Evolutionary conservation across 2,113 vertebrate genomes (phyloP).

Genomic region (Apus apus): DNA sequence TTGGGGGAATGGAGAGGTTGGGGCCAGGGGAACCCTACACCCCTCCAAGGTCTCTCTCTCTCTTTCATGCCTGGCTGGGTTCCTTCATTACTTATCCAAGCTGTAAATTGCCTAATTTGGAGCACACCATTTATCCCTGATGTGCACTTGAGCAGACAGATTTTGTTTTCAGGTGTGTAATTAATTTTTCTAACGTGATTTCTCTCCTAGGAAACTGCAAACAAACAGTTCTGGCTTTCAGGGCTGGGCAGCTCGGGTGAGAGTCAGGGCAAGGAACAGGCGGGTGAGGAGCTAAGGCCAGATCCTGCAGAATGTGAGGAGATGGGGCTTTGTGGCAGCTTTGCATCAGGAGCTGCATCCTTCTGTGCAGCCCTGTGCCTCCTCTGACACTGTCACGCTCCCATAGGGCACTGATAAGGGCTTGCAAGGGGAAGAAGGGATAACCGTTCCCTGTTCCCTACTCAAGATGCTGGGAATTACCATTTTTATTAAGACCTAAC

Average conservation of each 20-base stretch:
- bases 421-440: background rate
- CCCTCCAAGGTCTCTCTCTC: background rate
- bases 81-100: slow-evolving; percentile 64
- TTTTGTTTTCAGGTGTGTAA: slow-evolving; percentile 77
- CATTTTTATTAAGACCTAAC: slow-evolving; percentile 66
- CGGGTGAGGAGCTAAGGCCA: rapidly evolving
- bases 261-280: background rate
- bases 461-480: slow-evolving; percentile 59
- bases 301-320: background rate
- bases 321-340: background rate
- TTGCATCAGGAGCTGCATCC: background rate
- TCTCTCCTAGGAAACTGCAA: slow-evolving; percentile 71
- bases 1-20: rapidly evolving
- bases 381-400: background rate
- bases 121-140: slow-evolving; percentile 71
- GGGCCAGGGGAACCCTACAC: background rate
- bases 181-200: slow-evolving; percentile 73
- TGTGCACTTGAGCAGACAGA: slow-evolving; percentile 68
- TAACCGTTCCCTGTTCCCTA: background rate
- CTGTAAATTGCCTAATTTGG: slow-evolving; percentile 68
- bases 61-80: background rate
- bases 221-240: slow-evolving; percentile 53
- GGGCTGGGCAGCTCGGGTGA: background rate
- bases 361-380: background rate
- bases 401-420: background rate